Evolutionary conservation across 2,113 vertebrate genomes (phyloP), one percentile per base, ranked within the genome.

Genomic region (Amblyopsis rosae): DNA sequence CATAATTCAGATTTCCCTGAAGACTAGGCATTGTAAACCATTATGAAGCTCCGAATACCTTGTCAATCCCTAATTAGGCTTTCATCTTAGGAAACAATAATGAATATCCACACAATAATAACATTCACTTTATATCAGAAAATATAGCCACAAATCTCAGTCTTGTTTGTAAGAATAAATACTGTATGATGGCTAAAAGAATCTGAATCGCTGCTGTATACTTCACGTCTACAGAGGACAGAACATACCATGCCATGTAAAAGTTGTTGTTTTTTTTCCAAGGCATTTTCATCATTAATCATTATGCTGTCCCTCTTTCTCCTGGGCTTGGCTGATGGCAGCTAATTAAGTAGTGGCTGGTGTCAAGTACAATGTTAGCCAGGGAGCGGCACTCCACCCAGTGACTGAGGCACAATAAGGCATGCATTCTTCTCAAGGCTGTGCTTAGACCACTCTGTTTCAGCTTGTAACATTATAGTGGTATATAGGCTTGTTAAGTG

Each of bases 281-380:
- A 41, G 35, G 78, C 79, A 69, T 81, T 89, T 86, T 87, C 73
- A 89, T 88, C 88, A 90, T 90, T 88, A 91, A 91, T 92, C 87
- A 92, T 90, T 88, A 87, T 77, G 75, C 83, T 83, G 83, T 87
- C 81, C 59, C 67, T 83, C 81, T 87, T 85, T 83, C 88, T 87
- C 76, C 74, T 58, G 78, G 80, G 83, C 82, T 82, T 68, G 75
- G 73, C 83, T 90, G 86, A 90, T 86, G 88, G 81, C 65, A 76
- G 88, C 86, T 92, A 93, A 93, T 93, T 92, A 92, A 88, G 89
- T 72, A 90, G 74, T 84, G 85, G 79, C 83, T 86, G 81, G 77
- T 90, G 86, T 91, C 89, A 88, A 76, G 79, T 81, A 88, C 72
- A 80, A 72, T 60, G 81, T 82, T 83, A 81, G 70, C 73, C 57